Percentiles rank a stretch among this genome's conserved stretches.
These are phyloP conservation scores for Lottia scabra DNA, from an alignment of 2,888 invertebrate genomes.

Conservation along the genomic window DNA sequence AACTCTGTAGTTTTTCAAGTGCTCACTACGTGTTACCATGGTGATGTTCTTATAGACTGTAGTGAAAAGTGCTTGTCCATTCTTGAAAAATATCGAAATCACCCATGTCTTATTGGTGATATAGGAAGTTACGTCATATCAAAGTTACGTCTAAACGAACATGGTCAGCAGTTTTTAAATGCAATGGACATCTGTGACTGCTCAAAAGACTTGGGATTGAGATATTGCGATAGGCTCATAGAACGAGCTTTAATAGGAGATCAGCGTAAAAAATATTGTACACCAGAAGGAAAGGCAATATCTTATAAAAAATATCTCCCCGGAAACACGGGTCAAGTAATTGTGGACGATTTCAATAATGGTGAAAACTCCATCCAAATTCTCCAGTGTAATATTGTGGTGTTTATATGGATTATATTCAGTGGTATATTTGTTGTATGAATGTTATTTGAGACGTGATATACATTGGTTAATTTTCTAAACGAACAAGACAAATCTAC, in stretches of 20 bases:
- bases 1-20: background rate
- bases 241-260: background rate
- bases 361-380: background rate
- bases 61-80: slow-evolving; percentile 8
- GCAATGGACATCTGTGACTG: slow-evolving; percentile 32
- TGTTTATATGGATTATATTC: too few relatives aligned
- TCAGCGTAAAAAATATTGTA: background rate
- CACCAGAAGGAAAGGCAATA: background rate
- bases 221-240: slow-evolving; percentile 24
- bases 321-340: background rate
- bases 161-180: slow-evolving; percentile 15
- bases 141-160: slow-evolving; percentile 13
- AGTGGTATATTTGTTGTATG: too few relatives aligned
- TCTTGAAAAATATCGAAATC: slow-evolving; percentile 10
- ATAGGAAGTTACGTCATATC: slow-evolving; percentile 22
- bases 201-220: slow-evolving; percentile 20
- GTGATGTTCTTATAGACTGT: slow-evolving; percentile 3
- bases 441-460: too few relatives aligned
- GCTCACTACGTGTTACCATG: slow-evolving; percentile 3
- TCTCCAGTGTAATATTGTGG: too few relatives aligned
- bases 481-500: too few relatives aligned
- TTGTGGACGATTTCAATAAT: background rate
- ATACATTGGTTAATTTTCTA: too few relatives aligned
- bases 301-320: background rate
- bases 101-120: slow-evolving; percentile 27